Base-by-base conservation (phyloP, 2,888 invertebrate genomes). In the Litoditis marina region DNA sequence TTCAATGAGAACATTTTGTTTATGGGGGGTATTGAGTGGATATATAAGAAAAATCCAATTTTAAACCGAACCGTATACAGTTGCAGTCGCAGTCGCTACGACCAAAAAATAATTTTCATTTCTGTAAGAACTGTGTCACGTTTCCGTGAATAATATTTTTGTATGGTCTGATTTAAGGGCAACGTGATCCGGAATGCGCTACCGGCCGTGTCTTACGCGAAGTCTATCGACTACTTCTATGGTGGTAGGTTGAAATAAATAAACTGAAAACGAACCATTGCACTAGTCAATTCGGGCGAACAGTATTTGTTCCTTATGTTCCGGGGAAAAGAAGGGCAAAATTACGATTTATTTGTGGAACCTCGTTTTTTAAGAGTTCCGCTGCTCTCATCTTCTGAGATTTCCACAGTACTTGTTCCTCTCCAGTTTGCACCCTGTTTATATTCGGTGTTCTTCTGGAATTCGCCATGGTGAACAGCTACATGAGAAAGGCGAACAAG, bases 371-470 rank as follows among this genome's bases (percentile, higher is more conserved):
- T n/a, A n/a, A n/a, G n/a, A n/a, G n/a, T n/a, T n/a, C n/a, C n/a
- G n/a, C 2, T n/a, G 31, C 22, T 31, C 6, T 2, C 5, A 2
- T 32, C 7, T 8, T 13, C 27, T 42, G 30, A 58, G 6, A 36
- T 8, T 62, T 2, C 16, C n/a, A 7, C 19, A 2, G 8, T 22
- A 7, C 25, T 4, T 16, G 27, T 6, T 2, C 11, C 30, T 49
- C 70, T 77, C 47, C 66, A 76, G 77, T 78, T 0, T 78, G 78
- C 59, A 78, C 77, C 75, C 60, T 78, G 30, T 78, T 78, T 66
- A 78, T 78, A 52, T 78, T 78, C 61, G 78, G 78, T 8, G 78
- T 78, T 1, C 66, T 78, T 19, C 58, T 78, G n/a, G 78, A 78
- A 44, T 78, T 78, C 52, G 78, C 78, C 8, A 64, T 77, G 27